Base-by-base conservation (phyloP, 2,113 vertebrate genomes). In the Nycticebus coucang region DNA sequence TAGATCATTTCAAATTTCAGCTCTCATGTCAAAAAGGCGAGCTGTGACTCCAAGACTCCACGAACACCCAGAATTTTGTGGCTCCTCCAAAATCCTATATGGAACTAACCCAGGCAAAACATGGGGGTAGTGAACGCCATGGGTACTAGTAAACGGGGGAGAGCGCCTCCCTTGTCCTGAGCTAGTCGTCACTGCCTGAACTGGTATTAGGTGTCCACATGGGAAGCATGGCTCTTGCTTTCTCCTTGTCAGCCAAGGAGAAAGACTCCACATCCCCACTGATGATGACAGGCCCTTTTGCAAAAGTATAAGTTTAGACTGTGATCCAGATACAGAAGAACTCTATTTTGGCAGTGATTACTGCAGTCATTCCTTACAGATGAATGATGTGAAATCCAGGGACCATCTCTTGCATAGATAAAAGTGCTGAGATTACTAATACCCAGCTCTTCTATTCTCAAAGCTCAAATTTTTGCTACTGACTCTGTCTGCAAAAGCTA, bases 381-480 rank as follows among this genome's bases (percentile, higher is more conserved):
- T 21, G 22, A 68, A 6, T 21, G 55, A 66, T 10, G 12, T 37
- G n/a, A 71, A 66, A 55, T 11, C 30, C 64, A 68, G 72, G 71
- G 5, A 64, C 0, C 0, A 5, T 41, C 41, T 41, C 41, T 41
- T 24, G 0, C 59, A 77, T 35, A 71, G 26, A 50, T 59, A 78
- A 69, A 60, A 83, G 75, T 57, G 19, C 18, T 87, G n/a, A 30
- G 82, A 74, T 79, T 15, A 37, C 45, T 50, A 5, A 24, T 80
- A 92, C 14, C 50, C 0, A 2, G n/a, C 26, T 83, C 75, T 71
- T 79, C n/a, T 30, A 53, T 45, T 30, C 18, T 12, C 33, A 35
- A 69, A 86, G 64, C 53, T 55, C 64, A 10, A 37, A 19, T 68
- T 92, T 89, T 75, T 84, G 85, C 66, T 79, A 87, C 78, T 75